These are phyloP conservation scores for Epinotia nisella DNA, from an alignment of 2,888 invertebrate genomes.

Conservation along the genomic window DNA sequence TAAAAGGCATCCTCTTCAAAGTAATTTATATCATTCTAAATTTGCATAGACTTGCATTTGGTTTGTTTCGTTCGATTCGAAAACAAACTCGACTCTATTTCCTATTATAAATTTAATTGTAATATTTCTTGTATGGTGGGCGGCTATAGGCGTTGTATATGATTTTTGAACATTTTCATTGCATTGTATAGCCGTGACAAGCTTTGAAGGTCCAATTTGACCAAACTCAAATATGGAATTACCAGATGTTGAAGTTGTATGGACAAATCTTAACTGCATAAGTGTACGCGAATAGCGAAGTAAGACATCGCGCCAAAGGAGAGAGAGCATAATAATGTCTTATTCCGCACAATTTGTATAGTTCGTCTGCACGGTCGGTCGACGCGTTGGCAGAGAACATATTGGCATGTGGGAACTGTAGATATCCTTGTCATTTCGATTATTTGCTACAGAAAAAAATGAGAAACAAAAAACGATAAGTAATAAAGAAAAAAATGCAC, in stretches of 20 bases:
- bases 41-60: too few species aligned
- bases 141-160: too few species aligned
- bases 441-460: neutral
- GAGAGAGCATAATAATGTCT: constrained; percentile 56
- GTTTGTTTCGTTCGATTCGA: too few species aligned
- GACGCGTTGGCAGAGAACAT: constrained; percentile 20
- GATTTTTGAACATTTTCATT: neutral
- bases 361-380: neutral
- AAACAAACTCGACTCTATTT: too few species aligned
- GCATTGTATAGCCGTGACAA: neutral
- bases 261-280: neutral
- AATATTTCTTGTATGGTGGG: too few species aligned
- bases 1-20: too few species aligned
- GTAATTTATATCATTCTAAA: too few species aligned
- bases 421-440: neutral
- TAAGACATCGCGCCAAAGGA: constrained; percentile 57
- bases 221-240: neutral
- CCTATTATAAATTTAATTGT: too few species aligned
- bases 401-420: neutral
- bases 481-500: too few species aligned
- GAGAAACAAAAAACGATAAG: neutral
- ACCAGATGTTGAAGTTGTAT: neutral
- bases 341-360: constrained; percentile 58
- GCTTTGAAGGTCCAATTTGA: neutral
- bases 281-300: constrained; percentile 42